Base-by-base conservation (phyloP, 2,797 vertebrate species). In the Tinamus major region DNA sequence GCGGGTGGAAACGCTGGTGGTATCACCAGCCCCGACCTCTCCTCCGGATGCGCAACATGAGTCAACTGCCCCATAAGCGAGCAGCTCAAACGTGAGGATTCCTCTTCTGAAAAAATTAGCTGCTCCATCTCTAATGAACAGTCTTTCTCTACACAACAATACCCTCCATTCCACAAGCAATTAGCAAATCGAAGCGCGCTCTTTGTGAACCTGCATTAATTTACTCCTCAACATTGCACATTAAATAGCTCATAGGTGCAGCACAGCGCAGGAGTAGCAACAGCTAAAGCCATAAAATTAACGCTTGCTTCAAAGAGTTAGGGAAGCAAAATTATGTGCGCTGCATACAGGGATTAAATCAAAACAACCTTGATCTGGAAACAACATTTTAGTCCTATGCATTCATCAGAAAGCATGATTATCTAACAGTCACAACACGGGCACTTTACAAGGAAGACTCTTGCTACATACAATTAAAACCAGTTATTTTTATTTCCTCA, bases 151-250 rank as follows among this genome's bases (percentile, higher is more conserved):
- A 33, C 83, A 78, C 75, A 77, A 92, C 83, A 95, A 92, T 79
- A 82, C 76, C 65, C 84, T 90, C 76, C 2, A 27, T 79, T 95
- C 85, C 82, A 87, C 80, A 65, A 90, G 94, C 94, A 96, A 97
- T 96, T 94, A 96, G 93, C 90, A 93, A 92, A 95, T 92, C 56
- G 77, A 96, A 91, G 88, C 2, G 1, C 77, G 90, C 56, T 71
- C 84, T 95, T 95, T 94, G 92, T 91, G 91, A 87, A 72, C 91
- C 87, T 44, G 71, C 92, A 89, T 90, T 94, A 93, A 96, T 96
- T 95, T 85, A 84, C 85, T 96, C 90, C 87, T 94, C 20, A 4
- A 59, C 2, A 71, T 65, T 82, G 85, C 87, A 87, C 85, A 69
- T 90, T 95, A 90, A 96, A 92, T 24, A 87, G 94, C 94, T 95